Conservation (phyloP, 2,888 invertebrate species). For the Microdon myrmicae region DNA sequence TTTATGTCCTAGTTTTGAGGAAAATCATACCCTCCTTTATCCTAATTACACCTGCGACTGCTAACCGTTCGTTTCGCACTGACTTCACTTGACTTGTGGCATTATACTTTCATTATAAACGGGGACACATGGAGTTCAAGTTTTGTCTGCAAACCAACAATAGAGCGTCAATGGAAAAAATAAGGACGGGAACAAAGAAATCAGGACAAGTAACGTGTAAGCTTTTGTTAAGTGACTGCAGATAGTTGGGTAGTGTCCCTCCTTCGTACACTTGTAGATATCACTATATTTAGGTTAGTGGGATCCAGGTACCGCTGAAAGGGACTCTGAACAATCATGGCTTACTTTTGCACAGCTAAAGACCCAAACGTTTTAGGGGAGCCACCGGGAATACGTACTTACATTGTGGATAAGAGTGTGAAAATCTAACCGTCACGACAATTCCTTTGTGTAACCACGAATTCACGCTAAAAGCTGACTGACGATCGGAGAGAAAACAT, state of each 20-base stretch:
- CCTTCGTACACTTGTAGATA: conserved; percentile 8
- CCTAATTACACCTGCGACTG: too few relatives aligned
- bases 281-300: conserved; percentile 18
- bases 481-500: conserved; percentile 22
- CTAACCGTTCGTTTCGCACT: too few relatives aligned
- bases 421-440: conserved; percentile 19
- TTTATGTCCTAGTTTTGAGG: too few relatives aligned
- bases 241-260: too few relatives aligned
- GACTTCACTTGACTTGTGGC: too few relatives aligned
- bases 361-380: too few relatives aligned
- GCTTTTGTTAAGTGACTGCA: conserved; percentile 43
- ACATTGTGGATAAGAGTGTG: too few relatives aligned
- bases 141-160: conserved; percentile 25
- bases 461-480: conserved; percentile 10
- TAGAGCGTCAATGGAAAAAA: conserved; percentile 17
- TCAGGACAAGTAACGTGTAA: conserved; percentile 23
- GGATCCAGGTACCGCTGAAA: conserved; percentile 7
- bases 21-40: too few relatives aligned
- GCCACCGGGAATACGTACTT: too few relatives aligned
- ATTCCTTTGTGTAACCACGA: neutral
- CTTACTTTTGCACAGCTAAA: neutral
- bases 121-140: conserved; percentile 24
- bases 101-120: too few relatives aligned
- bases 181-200: conserved; percentile 7
- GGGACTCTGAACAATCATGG: conserved; percentile 14